Evolutionary conservation across 1,140 invertebrate species (phyloP).

Genomic region (Lamellibrachia luymesi): DNA sequence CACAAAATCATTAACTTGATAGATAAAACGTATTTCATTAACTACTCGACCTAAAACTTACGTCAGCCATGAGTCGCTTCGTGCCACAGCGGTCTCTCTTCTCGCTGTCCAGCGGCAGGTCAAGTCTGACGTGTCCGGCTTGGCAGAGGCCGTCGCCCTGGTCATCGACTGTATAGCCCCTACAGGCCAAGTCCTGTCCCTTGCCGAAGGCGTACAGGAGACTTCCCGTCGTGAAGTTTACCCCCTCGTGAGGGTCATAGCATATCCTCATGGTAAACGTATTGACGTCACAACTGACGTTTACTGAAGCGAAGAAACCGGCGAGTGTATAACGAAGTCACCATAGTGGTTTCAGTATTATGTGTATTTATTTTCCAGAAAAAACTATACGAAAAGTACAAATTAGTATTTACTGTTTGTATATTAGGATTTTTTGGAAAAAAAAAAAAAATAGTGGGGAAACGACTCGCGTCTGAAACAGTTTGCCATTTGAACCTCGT

Average conservation of each 20-base stretch:
- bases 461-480: too few relatives aligned
- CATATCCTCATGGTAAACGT: conserved; percentile 1
- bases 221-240: background rate
- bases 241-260: background rate
- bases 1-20: background rate
- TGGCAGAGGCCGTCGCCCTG: background rate
- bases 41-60: background rate
- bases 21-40: background rate
- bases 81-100: background rate
- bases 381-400: too few relatives aligned
- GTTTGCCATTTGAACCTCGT: too few relatives aligned
- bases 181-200: background rate
- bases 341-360: background rate
- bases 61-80: background rate
- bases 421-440: too few relatives aligned
- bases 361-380: too few relatives aligned
- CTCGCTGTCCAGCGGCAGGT: background rate
- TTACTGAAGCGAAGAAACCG: background rate
- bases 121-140: background rate
- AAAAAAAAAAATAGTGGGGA: too few relatives aligned
- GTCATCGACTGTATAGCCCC: background rate
- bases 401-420: too few relatives aligned
- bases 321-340: background rate
- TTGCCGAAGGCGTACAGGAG: background rate
- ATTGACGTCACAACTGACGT: background rate